Base-by-base conservation (phyloP, 1,140 invertebrate genomes). In the Drosophila lowei region DNA sequence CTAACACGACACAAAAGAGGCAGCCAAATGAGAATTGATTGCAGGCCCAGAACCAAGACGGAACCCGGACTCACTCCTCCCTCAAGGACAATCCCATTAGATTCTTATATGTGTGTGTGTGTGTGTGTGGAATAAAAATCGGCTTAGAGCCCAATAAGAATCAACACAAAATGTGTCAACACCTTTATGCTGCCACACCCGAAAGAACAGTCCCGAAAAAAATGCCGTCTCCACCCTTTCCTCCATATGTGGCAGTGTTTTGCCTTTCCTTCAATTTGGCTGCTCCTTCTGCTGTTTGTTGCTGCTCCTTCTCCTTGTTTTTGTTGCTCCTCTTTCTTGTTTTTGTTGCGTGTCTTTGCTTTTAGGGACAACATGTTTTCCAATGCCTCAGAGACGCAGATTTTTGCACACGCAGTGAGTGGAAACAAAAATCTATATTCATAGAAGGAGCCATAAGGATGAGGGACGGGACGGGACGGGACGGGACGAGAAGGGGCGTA, bases 391-490 rank as follows among this genome's bases (percentile, higher is more conserved):
- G 71, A 49, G 44, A 67, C 63, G 65, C 64, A 68, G 61, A 76
- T 75, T 76, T 76, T 53, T 46, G 64, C 59, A 54, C 16, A 55
- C 64, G 75, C 79, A 84, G 71, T 72, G 50, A 72, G 57, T 61
- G 72, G 67, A 78, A 78, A 65, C 49, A 67, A 81, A 85, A 81
- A 86, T 86, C 81, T 88, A 88, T 88, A 88, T 86, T 88, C 83
- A 88, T 68, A 72, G 68, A 60, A 60, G 25, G 57, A 52, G 54
- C 28, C 42, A 34, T 63, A 75, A 2, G 21, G 11, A 13, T 5
- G 23, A 25, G 5, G 23, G 23, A 25, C 23, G 23, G 4, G 4
- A 23, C 2, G 5, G 0, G 23, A 25, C 23, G 23, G 4, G 0
- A 23, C 0, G 34, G 30, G 11, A 34, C 4, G 44, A n/a, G n/a